Evolutionary conservation across 2,888 invertebrate genomes (phyloP).

Genomic region (Thelaira solivaga): DNA sequence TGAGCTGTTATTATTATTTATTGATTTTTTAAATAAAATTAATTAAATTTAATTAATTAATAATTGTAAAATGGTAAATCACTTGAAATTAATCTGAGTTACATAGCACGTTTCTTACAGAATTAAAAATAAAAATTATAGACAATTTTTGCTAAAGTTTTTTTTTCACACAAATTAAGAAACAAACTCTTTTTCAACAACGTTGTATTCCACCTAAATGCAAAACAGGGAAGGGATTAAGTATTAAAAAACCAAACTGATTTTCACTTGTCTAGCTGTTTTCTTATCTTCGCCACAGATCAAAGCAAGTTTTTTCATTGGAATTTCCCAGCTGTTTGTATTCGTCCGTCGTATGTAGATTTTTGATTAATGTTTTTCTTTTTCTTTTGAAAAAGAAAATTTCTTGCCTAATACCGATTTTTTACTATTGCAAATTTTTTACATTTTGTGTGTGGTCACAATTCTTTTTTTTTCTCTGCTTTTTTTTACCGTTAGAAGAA

Average conservation of each 20-base stretch:
- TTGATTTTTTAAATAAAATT: no score
- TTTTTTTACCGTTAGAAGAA: not conserved
- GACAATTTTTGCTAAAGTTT: no score
- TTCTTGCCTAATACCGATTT: constrained; percentile 35
- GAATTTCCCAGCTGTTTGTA: constrained; percentile 6
- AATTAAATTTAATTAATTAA: no score
- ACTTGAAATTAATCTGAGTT: no score
- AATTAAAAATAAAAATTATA: not conserved
- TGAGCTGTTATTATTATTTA: not conserved
- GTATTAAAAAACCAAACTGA: not conserved
- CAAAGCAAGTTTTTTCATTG: constrained; percentile 15
- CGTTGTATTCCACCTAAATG: not conserved
- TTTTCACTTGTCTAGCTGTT: constrained; percentile 41
- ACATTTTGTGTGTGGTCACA: not conserved
- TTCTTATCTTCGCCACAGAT: constrained; percentile 19
- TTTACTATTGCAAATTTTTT: not conserved
- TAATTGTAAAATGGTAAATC: not conserved
- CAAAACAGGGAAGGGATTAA: constrained; percentile 34
- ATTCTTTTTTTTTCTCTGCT: constrained; percentile 2
- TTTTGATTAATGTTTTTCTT: constrained; percentile 28
- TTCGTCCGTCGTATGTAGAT: not conserved
- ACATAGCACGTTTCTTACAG: no score
- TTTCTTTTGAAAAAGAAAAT: constrained; percentile 7
- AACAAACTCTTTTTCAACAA: not conserved
- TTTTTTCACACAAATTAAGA: not conserved